A percentile compares a stretch with the other conserved stretches of the same genome.
Evolutionary conservation across 2,888 invertebrate species (phyloP).

Genomic region (Pterostichus niger): DNA sequence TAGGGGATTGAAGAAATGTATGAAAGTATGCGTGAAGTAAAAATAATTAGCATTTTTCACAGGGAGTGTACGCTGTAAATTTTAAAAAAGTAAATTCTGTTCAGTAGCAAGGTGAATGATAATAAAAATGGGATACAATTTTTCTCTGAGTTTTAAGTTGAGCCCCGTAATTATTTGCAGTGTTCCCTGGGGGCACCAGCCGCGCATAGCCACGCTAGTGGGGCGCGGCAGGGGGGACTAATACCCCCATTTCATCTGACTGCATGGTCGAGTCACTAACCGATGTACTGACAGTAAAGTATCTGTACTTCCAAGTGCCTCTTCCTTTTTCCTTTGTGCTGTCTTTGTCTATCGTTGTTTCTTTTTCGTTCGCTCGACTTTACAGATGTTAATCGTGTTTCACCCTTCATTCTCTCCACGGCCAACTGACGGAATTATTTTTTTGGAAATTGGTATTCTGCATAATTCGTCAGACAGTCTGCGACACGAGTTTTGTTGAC

Average conservation of each 20-base stretch:
- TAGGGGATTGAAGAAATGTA: background rate
- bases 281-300: constrained; percentile 52
- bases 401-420: constrained; percentile 62
- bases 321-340: constrained; percentile 12
- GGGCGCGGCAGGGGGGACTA: constrained; percentile 21
- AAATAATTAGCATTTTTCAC: constrained; percentile 56
- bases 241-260: constrained; percentile 60
- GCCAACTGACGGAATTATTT: constrained; percentile 69
- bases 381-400: constrained; percentile 64
- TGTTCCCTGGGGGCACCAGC: constrained; percentile 71
- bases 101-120: constrained; percentile 76
- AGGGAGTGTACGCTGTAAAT: constrained; percentile 57
- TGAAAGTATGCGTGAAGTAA: background rate
- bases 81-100: constrained; percentile 72
- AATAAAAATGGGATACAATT: constrained; percentile 77
- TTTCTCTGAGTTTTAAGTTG: constrained; percentile 76
- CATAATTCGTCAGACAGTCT: constrained; percentile 33
- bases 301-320: background rate
- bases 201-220: constrained; percentile 14
- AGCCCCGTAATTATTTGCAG: constrained; percentile 76
- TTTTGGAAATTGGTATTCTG: constrained; percentile 63
- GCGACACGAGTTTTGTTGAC: constrained; percentile 24
- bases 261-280: constrained; percentile 48
- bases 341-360: constrained; percentile 34
- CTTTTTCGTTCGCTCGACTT: constrained; percentile 46